Percentiles rank a stretch among this genome's conserved stretches.
Conservation (phyloP, 2,113 vertebrate genomes). For the Apeltes quadracus region DNA sequence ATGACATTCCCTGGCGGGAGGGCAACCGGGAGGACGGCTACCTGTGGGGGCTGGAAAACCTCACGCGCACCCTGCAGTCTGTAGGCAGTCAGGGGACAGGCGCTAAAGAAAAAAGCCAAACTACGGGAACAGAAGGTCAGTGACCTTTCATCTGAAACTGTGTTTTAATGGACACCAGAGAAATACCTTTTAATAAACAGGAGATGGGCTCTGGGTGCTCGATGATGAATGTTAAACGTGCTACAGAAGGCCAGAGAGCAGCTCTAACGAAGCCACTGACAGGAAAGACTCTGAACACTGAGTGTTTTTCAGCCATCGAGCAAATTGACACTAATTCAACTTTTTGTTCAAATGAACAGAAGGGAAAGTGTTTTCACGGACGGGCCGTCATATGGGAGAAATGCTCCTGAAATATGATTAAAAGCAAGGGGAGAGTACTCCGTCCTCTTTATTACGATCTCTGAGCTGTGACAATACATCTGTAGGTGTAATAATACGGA, state of each 20-base stretch:
- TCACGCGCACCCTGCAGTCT: conserved; percentile 79
- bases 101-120: conserved; percentile 28
- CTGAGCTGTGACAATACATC: conserved; percentile 3
- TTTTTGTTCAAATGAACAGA: conserved; percentile 41
- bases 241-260: neutral
- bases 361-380: conserved; percentile 44
- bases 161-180: conserved; percentile 4
- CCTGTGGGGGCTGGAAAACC: conserved; percentile 94
- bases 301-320: conserved; percentile 14
- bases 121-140: conserved; percentile 11
- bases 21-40: conserved; percentile 98
- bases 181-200: neutral
- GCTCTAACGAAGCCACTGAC: conserved; percentile 16
- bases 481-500: conserved; percentile 11
- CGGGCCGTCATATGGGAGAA: conserved; percentile 16
- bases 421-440: neutral
- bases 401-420: conserved; percentile 1
- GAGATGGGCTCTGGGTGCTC: conserved; percentile 17
- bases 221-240: conserved; percentile 10
- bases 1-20: conserved; percentile 91
- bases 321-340: conserved; percentile 65
- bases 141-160: conserved; percentile 41
- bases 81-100: conserved; percentile 25
- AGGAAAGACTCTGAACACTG: conserved; percentile 10
- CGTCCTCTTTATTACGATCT: neutral